Percentiles rank a stretch among this genome's conserved stretches.
These are phyloP conservation scores for Cyprinodon variegatus DNA, from an alignment of 2,113 vertebrate genomes.

Conservation along the genomic window DNA sequence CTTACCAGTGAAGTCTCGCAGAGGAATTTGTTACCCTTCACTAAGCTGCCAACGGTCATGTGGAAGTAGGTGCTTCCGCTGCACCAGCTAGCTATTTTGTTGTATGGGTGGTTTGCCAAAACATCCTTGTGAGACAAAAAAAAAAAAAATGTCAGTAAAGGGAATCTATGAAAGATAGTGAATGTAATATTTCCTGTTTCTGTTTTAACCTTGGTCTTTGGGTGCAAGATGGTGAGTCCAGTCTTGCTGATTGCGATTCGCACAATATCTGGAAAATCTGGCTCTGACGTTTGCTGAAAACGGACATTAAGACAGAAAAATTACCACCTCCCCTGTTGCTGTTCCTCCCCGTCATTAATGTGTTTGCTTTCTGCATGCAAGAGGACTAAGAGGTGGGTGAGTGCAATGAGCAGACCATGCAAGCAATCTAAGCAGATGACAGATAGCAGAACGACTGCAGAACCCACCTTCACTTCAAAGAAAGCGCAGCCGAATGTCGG, in stretches of 20 bases:
- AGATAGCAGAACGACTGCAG: neutral
- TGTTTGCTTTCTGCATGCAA: neutral
- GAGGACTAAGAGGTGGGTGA: neutral
- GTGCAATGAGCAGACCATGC: conserved; percentile 17
- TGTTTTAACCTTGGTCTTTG: conserved; percentile 89
- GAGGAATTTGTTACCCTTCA: conserved; percentile 88
- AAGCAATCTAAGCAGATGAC: neutral
- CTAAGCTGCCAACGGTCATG: conserved; percentile 90
- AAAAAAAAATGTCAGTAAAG: conserved; percentile 1
- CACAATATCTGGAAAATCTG: conserved; percentile 89
- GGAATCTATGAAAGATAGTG: neutral
- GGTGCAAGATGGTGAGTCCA: conserved; percentile 90
- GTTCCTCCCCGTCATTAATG: neutral
- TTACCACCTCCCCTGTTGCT: neutral
- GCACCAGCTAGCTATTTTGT: conserved; percentile 94
- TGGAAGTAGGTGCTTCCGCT: conserved; percentile 98
- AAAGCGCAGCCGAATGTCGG: conserved; percentile 96
- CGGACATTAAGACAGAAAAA: neutral
- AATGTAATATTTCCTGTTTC: neutral
- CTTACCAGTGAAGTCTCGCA: conserved; percentile 98
- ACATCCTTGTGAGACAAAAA: conserved; percentile 80
- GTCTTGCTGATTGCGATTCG: conserved; percentile 92
- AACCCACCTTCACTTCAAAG: conserved; percentile 93
- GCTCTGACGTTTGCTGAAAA: conserved; percentile 92
- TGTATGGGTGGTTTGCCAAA: conserved; percentile 88